These are phyloP conservation scores for Baronia brevicornis DNA, from an alignment of 2,888 invertebrate genomes.

Conservation along the genomic window DNA sequence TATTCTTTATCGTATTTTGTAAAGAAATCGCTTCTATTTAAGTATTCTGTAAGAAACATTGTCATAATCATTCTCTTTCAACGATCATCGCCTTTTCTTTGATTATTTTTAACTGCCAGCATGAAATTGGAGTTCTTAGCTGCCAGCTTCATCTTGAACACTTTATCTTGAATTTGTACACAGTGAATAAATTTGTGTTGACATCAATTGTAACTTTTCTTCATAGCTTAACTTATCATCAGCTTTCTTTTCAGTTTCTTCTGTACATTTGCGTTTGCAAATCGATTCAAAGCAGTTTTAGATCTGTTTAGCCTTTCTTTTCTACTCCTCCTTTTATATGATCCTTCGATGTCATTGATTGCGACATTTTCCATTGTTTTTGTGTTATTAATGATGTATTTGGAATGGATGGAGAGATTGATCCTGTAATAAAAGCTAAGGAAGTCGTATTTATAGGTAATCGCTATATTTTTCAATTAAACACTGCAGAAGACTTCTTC, in stretches of 20 bases:
- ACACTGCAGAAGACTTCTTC: conserved; percentile 85
- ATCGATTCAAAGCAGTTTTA: conserved; percentile 47
- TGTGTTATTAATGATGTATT: conserved; percentile 43
- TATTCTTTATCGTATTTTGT: neutral
- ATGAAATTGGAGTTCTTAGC: no score
- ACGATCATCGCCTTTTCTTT: no score
- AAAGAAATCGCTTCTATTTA: neutral
- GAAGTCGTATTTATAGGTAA: conserved; percentile 83
- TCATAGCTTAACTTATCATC: conserved; percentile 44
- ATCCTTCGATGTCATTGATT: conserved; percentile 57
- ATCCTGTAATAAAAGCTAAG: conserved; percentile 83
- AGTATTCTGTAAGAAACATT: no score
- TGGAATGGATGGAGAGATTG: conserved; percentile 54
- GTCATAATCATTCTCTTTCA: no score
- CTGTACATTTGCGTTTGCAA: conserved; percentile 39
- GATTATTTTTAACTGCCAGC: no score
- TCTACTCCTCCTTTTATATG: conserved; percentile 52
- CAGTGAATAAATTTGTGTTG: conserved; percentile 74
- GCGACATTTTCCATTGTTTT: conserved; percentile 45
- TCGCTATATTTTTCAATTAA: conserved; percentile 79
- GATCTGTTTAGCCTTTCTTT: conserved; percentile 58
- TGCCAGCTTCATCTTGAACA: no score
- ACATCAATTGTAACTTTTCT: conserved; percentile 51
- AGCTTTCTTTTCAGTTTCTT: conserved; percentile 35
- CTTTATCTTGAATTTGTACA: conserved; percentile 75